These are phyloP conservation scores for Vanacampus margaritifer DNA, from an alignment of 2,113 vertebrate genomes.

Conservation along the genomic window DNA sequence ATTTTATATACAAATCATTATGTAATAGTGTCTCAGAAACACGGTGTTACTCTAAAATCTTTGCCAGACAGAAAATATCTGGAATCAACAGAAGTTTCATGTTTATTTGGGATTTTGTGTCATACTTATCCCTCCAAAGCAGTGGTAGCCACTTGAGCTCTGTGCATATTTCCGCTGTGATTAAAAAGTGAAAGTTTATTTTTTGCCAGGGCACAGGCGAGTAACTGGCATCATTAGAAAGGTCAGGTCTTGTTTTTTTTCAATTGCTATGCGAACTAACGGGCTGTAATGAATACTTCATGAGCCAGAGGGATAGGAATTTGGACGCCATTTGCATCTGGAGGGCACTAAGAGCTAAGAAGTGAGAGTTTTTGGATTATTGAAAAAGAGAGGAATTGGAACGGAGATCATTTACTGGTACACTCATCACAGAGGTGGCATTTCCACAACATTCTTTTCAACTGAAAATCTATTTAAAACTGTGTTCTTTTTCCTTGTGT, in stretches of 20 bases:
- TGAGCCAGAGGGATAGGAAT: background rate
- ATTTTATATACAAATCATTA: too few species aligned
- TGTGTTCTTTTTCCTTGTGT: background rate
- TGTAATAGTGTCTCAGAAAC: background rate
- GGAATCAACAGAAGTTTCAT: background rate
- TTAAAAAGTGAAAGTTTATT: background rate
- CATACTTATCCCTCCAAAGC: background rate
- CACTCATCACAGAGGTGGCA: conserved; percentile 10
- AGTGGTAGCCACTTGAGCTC: background rate
- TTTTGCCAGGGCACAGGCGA: background rate
- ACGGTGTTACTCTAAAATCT: background rate
- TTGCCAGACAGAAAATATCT: background rate
- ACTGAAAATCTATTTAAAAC: background rate
- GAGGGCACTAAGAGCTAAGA: background rate
- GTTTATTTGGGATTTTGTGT: background rate
- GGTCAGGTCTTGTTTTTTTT: conserved; percentile 4
- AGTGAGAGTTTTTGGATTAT: background rate
- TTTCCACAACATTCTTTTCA: background rate
- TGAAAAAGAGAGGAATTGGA: background rate
- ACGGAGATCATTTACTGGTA: conserved; percentile 20
- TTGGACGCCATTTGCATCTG: background rate
- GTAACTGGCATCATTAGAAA: conserved; percentile 1
- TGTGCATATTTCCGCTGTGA: background rate
- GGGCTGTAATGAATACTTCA: conserved; percentile 3
- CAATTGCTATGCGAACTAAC: background rate